Percentiles rank a stretch among this genome's conserved stretches.
Evolutionary conservation across 2,113 vertebrate genomes (phyloP).

Genomic region (Tetrao urogallus): DNA sequence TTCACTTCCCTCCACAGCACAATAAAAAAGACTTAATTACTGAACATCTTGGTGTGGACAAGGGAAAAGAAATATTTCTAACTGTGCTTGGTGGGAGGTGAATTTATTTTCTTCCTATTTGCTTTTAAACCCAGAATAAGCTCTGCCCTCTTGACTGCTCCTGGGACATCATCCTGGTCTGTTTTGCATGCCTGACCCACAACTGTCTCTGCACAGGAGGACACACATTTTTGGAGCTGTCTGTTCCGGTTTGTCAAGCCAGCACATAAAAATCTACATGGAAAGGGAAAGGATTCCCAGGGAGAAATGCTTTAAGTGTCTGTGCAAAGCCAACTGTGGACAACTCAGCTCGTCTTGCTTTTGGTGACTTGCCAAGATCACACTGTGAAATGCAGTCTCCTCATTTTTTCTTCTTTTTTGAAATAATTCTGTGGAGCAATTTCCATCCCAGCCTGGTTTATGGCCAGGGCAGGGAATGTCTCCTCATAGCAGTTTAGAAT

Average conservation of each 20-base stretch:
- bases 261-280: not conserved
- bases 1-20: not conserved
- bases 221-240: conserved; percentile 41
- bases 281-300: conserved; percentile 27
- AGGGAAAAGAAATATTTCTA: not conserved
- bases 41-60: not conserved
- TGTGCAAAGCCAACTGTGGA: not conserved
- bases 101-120: not conserved
- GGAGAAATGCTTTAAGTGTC: not conserved
- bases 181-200: not conserved
- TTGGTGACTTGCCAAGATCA: not conserved
- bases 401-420: not conserved
- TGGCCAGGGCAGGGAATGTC: not conserved
- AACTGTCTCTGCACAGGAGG: not conserved
- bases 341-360: not conserved
- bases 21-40: not conserved
- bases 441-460: not conserved
- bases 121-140: not conserved
- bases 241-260: conserved; percentile 48
- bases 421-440: not conserved
- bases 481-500: not conserved
- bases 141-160: not conserved
- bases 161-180: not conserved
- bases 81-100: not conserved
- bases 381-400: not conserved